A percentile compares a stretch with the other conserved stretches of the same genome.
phyloP scores from a whole-genome alignment of 2,888 invertebrate species.

The Drosophila trichaetosa region DNA sequence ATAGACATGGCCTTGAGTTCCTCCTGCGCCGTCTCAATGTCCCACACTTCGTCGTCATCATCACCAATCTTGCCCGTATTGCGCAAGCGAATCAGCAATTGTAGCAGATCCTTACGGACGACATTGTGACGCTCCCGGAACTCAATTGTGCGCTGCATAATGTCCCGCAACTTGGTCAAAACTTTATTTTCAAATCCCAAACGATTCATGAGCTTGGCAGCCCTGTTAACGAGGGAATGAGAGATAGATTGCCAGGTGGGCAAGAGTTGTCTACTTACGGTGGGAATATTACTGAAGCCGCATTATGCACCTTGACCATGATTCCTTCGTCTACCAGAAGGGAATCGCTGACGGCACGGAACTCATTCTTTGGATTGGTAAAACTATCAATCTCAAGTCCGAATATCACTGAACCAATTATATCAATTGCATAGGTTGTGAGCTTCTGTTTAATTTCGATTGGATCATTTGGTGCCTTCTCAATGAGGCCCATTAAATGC shows the following conservation, averaged over 20 bases:
- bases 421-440: slow-evolving; percentile 84
- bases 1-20: slow-evolving; percentile 80
- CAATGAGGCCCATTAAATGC: slow-evolving; percentile 82
- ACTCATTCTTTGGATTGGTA: slow-evolving; percentile 82
- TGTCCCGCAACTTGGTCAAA: slow-evolving; percentile 77
- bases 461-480: slow-evolving; percentile 75
- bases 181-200: slow-evolving; percentile 64
- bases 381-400: slow-evolving; percentile 84
- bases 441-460: slow-evolving; percentile 85
- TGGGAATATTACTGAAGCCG: slow-evolving; percentile 73
- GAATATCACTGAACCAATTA: slow-evolving; percentile 85
- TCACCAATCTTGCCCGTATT: slow-evolving; percentile 83
- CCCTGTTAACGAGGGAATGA: slow-evolving; percentile 32
- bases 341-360: slow-evolving; percentile 70
- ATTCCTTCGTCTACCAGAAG: slow-evolving; percentile 31
- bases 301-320: slow-evolving; percentile 51
- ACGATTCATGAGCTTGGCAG: slow-evolving; percentile 61
- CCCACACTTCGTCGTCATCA: slow-evolving; percentile 78
- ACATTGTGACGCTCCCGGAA: slow-evolving; percentile 84
- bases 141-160: slow-evolving; percentile 84
- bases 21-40: slow-evolving; percentile 71
- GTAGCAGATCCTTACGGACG: slow-evolving; percentile 85
- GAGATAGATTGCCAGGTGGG: background rate
- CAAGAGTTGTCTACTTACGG: slow-evolving; percentile 64
- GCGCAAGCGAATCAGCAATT: slow-evolving; percentile 85